Conservation (phyloP, 2,113 vertebrate genomes). For the Ptilonorhynchus violaceus region DNA sequence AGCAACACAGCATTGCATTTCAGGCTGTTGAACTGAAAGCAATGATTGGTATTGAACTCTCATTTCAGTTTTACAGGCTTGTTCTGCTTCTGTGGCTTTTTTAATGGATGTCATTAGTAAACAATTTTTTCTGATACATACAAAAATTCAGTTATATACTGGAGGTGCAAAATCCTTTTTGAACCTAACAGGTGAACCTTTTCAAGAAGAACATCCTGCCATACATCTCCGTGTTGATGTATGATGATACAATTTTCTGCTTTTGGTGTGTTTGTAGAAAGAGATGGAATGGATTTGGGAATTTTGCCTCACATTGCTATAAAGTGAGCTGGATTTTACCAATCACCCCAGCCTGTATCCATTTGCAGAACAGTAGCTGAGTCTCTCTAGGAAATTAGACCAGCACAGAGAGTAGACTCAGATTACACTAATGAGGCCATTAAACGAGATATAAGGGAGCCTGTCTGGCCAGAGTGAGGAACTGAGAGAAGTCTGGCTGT, state of each 20-base stretch:
- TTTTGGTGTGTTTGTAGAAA: background rate
- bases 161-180: background rate
- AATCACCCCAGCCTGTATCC: background rate
- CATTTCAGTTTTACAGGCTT: background rate
- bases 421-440: conserved; percentile 56
- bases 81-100: background rate
- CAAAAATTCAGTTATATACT: background rate
- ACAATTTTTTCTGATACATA: background rate
- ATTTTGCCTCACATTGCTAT: background rate
- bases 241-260: background rate
- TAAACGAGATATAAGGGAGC: conserved; percentile 21
- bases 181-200: background rate
- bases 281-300: background rate
- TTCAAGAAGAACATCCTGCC: background rate
- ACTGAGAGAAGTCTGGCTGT: background rate
- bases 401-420: conserved; percentile 17
- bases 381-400: conserved; percentile 39
- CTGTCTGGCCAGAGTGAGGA: background rate
- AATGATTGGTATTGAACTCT: background rate
- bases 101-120: background rate
- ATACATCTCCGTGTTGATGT: background rate
- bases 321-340: background rate
- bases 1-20: background rate
- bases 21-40: background rate
- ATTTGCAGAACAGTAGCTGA: conserved; percentile 38